These are phyloP conservation scores for Carabus problematicus DNA, from an alignment of 2,888 invertebrate species.

Conservation along the genomic window DNA sequence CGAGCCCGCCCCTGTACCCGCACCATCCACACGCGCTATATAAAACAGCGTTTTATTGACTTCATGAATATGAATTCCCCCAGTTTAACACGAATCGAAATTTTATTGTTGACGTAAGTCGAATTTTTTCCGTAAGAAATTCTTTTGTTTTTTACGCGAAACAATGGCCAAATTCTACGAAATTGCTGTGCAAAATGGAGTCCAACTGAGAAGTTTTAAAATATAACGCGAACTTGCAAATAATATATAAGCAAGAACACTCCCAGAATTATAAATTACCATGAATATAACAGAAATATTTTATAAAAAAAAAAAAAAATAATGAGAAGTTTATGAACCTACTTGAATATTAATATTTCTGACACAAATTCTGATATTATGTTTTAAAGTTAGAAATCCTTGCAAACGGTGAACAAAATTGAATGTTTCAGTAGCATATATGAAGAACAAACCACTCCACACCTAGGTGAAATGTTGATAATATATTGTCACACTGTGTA, in stretches of 20 bases:
- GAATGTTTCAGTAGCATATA: no score
- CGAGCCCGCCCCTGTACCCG: background rate
- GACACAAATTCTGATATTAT: no score
- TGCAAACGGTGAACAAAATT: no score
- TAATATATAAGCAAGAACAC: background rate
- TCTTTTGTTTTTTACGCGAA: conserved; percentile 34
- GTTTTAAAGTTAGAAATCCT: no score
- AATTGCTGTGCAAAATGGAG: background rate
- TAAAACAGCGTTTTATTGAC: conserved; percentile 54
- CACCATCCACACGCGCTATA: conserved; percentile 46
- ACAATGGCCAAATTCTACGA: conserved; percentile 29
- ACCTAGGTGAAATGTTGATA: no score
- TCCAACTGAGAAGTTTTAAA: background rate
- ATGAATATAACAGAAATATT: background rate
- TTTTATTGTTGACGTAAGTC: conserved; percentile 39
- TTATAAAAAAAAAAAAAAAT: conserved; percentile 19
- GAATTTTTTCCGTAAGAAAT: conserved; percentile 22
- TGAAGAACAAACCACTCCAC: conserved; percentile 18
- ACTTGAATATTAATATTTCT: conserved; percentile 24
- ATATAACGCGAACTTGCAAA: background rate
- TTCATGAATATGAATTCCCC: conserved; percentile 55
- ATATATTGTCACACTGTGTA: no score
- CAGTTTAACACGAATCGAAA: conserved; percentile 44
- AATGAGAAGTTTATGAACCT: no score
- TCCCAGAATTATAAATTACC: no score